Evolutionary conservation across 2,113 vertebrate species (phyloP).

Genomic region (Antechinus flavipes): DNA sequence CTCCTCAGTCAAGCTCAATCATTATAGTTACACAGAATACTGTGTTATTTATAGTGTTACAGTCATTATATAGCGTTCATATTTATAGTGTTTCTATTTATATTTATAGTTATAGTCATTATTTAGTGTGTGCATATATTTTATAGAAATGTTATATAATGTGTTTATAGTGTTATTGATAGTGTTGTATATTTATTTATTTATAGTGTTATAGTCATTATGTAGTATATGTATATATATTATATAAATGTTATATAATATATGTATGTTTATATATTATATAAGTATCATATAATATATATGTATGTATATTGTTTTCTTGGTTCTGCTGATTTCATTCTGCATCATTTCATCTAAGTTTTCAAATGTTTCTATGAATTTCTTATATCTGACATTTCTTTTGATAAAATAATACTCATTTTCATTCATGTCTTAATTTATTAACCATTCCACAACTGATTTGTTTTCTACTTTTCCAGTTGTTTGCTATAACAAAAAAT

Average conservation of each 20-base stretch:
- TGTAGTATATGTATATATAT: too few species aligned
- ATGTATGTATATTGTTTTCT: neutral
- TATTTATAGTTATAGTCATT: too few species aligned
- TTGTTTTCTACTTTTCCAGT: neutral
- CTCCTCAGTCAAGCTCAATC: neutral
- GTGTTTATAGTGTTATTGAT: too few species aligned
- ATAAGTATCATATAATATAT: neutral
- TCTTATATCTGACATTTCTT: neutral
- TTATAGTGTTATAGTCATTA: too few species aligned
- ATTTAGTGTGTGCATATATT: too few species aligned
- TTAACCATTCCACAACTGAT: neutral
- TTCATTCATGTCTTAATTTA: neutral
- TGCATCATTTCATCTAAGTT: neutral
- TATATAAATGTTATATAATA: too few species aligned
- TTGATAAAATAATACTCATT: neutral
- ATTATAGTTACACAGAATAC: neutral
- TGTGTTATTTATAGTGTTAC: neutral
- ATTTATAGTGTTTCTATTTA: too few species aligned
- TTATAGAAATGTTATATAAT: too few species aligned
- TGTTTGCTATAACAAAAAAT: neutral
- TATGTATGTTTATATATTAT: neutral
- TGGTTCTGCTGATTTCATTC: neutral
- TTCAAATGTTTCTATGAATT: neutral
- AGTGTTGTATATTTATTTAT: too few species aligned
- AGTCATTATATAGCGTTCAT: neutral